Percentiles rank a stretch among this genome's conserved stretches.
Evolutionary conservation across 2,113 vertebrate species (phyloP).

Genomic region (Amblyornis subalaris): DNA sequence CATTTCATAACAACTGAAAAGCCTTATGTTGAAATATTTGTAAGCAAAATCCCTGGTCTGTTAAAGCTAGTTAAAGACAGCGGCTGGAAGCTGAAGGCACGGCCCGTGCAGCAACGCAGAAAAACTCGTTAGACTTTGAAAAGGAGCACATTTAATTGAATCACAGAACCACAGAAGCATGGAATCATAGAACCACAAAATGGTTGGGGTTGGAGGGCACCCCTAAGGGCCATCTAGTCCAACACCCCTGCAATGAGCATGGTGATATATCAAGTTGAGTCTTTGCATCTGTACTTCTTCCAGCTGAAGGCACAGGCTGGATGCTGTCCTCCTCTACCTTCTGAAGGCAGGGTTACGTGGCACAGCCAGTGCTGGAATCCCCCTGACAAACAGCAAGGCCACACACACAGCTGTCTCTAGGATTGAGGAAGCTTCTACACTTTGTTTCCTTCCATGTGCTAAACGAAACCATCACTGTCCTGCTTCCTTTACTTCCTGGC

Average conservation of each 20-base stretch:
- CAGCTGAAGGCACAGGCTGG: not conserved
- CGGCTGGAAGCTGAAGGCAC: not conserved
- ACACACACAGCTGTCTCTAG: not conserved
- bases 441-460: not conserved
- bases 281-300: not conserved
- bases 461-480: not conserved
- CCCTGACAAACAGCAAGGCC: not conserved
- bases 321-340: not conserved
- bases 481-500: not conserved
- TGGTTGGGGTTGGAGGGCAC: not conserved
- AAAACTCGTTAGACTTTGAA: not conserved
- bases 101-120: not conserved
- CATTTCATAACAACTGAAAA: constrained; percentile 51
- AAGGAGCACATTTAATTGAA: not conserved
- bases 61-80: not conserved
- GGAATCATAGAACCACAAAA: not conserved
- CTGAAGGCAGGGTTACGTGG: not conserved
- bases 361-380: not conserved
- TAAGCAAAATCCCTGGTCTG: constrained; percentile 16
- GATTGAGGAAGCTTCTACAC: not conserved
- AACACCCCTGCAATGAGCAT: not conserved
- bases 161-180: not conserved
- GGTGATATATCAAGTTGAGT: too few relatives aligned
- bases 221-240: not conserved
- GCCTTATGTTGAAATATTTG: constrained; percentile 48